Evolutionary conservation across 2,113 vertebrate species (phyloP), one percentile per base, ranked within the genome.

Genomic region (Corvus cornix): DNA sequence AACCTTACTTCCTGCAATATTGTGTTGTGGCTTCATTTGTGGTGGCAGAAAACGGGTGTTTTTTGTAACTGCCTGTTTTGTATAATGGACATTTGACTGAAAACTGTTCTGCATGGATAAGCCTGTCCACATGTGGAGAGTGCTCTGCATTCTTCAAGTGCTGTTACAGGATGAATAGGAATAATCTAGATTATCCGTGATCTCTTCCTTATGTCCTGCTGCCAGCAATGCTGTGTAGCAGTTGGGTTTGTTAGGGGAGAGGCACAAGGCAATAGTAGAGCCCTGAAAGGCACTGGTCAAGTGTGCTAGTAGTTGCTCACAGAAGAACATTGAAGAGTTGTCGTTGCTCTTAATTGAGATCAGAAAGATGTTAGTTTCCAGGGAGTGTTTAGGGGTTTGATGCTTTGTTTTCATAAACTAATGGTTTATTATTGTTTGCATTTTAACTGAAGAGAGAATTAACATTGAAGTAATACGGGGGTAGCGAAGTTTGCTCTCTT

Each of bases 401-500:
- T 78, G 24, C 49, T 87, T 28, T 56, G 48, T 72, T 79, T 67
- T 70, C 23, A 21, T 68, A 37, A 91, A 43, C 31, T 24, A 13
- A 10, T 84, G 56, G 30, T 33, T 83, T 83, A 30, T 74, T 96
- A 16, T 20, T 63, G 33, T 72, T 83, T 55, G n/a, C 22, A 27
- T 69, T 76, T 67, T 77, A 64, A 63, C 30, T 44, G 39, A 67
- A 55, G 5, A n/a, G 30, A 1, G 3, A 49, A 46, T 69, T 77
- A 56, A 51, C 9, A 9, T 28, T 62, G 56, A 49, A 64, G 27
- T 16, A 27, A 13, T 55, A 13, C 0, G 0, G 10, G 11, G 5
- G 3, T 44, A 74, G 13, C 1, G 1, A 69, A 58, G 26, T 31
- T 68, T 51, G 5, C 33, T 60, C 19, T 85, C 39, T 64, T 51